Percentiles rank a stretch among this genome's conserved stretches.
These are phyloP conservation scores for Tretioscincus oriximinensis DNA, from an alignment of 2,113 vertebrate species.

Conservation along the genomic window DNA sequence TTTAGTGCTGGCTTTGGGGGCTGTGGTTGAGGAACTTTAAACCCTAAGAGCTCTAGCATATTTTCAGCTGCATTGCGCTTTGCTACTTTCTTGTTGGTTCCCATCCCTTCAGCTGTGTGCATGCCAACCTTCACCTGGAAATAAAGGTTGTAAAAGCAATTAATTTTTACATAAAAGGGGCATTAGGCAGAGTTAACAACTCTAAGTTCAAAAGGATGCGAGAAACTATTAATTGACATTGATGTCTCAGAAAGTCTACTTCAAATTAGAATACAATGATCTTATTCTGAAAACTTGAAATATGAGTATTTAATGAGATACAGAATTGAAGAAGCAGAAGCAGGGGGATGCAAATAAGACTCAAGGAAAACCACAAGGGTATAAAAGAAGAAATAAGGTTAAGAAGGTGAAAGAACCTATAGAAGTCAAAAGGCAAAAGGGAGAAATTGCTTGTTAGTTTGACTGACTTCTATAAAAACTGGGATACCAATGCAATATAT, in stretches of 20 bases:
- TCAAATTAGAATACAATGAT: background rate
- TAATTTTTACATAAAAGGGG: background rate
- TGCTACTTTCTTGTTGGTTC: constrained; percentile 96
- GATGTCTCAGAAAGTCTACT: background rate
- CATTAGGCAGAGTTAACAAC: background rate
- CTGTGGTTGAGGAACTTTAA: constrained; percentile 94
- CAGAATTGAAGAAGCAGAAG: background rate
- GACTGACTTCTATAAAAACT: background rate
- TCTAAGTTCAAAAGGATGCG: background rate
- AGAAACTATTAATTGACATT: background rate
- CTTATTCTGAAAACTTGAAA: background rate
- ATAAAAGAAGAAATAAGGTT: too few species aligned
- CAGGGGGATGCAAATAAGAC: background rate
- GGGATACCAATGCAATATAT: background rate
- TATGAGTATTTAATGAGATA: background rate
- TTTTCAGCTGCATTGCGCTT: constrained; percentile 97
- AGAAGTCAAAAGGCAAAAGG: background rate
- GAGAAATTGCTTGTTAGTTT: background rate
- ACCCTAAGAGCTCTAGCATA: constrained; percentile 95
- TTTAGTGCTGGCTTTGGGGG: constrained; percentile 94
- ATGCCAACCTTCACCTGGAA: constrained; percentile 88
- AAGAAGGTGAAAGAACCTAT: background rate
- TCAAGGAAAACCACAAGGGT: background rate
- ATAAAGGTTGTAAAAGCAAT: background rate
- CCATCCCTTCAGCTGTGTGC: constrained; percentile 90